Conservation (phyloP, 1,140 invertebrate species). For the Druon quercuslanigerum region DNA sequence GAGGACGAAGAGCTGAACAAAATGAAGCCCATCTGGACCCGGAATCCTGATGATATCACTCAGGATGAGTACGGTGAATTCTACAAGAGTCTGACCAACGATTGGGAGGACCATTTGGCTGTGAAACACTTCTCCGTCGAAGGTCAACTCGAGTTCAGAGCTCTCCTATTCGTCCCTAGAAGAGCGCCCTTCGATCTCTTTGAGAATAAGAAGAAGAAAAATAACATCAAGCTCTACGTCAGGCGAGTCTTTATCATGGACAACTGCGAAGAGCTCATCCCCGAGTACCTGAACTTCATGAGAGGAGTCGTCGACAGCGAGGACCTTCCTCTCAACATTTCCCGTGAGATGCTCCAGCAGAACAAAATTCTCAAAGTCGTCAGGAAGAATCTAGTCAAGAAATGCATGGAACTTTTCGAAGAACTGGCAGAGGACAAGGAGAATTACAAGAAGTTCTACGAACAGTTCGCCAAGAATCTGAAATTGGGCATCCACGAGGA, state of each 20-base stretch:
- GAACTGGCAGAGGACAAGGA: conserved; percentile 97
- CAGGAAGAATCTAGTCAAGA: conserved; percentile 98
- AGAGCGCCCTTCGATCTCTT: conserved; percentile 98
- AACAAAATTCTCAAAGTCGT: conserved; percentile 99
- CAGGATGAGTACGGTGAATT: conserved; percentile 99
- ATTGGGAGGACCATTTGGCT: conserved; percentile 99
- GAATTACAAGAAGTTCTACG: conserved; percentile 99
- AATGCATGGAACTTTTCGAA: conserved; percentile 97
- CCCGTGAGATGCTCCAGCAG: conserved; percentile 98
- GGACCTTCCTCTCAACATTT: conserved; percentile 98
- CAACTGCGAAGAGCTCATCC: conserved; percentile 99
- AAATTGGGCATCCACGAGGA: conserved; percentile 99
- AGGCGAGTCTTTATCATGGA: conserved; percentile 99
- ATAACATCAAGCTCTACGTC: conserved; percentile 99
- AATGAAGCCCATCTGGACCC: conserved; percentile 99
- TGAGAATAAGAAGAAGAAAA: conserved; percentile 98
- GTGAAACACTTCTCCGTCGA: conserved; percentile 99
- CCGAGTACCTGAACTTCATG: conserved; percentile 98
- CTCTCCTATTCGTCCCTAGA: conserved; percentile 95
- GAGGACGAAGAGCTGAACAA: conserved; percentile 99
- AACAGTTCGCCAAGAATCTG: conserved; percentile 98
- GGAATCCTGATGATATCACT: conserved; percentile 98
- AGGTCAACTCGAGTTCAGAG: conserved; percentile 98
- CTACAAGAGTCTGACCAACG: conserved; percentile 98
- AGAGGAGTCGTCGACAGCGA: conserved; percentile 98